Evolutionary conservation across 2,888 invertebrate genomes (phyloP).

Genomic region (Dasysyrphus albostriatus): DNA sequence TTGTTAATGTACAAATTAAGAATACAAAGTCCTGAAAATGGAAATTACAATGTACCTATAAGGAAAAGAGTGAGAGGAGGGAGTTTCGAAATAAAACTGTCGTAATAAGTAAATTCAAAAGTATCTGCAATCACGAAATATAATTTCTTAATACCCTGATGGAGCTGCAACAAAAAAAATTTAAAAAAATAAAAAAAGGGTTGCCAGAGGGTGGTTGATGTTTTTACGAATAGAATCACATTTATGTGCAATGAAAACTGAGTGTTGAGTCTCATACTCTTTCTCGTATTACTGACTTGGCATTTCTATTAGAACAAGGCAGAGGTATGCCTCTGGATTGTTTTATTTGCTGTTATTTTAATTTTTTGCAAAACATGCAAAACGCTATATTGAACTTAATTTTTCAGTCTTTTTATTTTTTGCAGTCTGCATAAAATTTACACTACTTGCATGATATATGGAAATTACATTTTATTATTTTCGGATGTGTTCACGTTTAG

Average conservation of each 20-base stretch:
- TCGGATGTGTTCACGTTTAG: slow-evolving; percentile 68
- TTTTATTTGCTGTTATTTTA: slow-evolving; percentile 5
- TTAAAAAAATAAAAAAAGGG: slow-evolving; percentile 27
- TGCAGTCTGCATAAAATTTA: slow-evolving; percentile 24
- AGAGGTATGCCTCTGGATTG: slow-evolving; percentile 31
- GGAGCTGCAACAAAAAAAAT: slow-evolving; percentile 45
- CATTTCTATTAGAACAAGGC: slow-evolving; percentile 49
- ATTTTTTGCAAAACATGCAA: slow-evolving; percentile 57
- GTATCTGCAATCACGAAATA: slow-evolving; percentile 75
- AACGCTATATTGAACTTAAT: slow-evolving; percentile 65
- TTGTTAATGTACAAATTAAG: slow-evolving; percentile 66
- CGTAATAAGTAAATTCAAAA: slow-evolving; percentile 73
- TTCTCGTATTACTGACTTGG: slow-evolving; percentile 44
- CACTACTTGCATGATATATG: slow-evolving; percentile 59
- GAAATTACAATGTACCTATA: slow-evolving; percentile 59
- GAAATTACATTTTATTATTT: slow-evolving; percentile 69
- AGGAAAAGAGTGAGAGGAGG: neutral
- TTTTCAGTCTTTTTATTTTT: slow-evolving; percentile 32
- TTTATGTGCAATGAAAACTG: slow-evolving; percentile 50
- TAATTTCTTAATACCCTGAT: slow-evolving; percentile 69
- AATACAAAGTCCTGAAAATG: slow-evolving; percentile 70
- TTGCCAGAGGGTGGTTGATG: slow-evolving; percentile 16
- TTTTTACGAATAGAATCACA: slow-evolving; percentile 22
- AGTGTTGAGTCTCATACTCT: slow-evolving; percentile 62
- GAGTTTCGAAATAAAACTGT: slow-evolving; percentile 66